These are phyloP conservation scores for Sebastes vulpes DNA, from an alignment of 2,797 vertebrate genomes.

Conservation along the genomic window DNA sequence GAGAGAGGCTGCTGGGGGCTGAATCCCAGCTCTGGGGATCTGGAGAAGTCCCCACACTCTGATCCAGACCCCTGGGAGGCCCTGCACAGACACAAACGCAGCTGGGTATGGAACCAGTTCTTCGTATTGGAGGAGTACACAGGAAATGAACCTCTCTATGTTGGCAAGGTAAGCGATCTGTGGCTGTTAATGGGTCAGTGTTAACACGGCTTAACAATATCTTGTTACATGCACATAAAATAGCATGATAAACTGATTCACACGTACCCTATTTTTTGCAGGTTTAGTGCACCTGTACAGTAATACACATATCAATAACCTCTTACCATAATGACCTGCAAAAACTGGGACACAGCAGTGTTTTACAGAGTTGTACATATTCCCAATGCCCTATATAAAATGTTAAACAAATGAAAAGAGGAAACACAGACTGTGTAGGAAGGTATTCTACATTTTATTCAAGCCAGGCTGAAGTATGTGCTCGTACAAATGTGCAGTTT, in stretches of 20 bases:
- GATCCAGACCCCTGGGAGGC: slow-evolving; percentile 82
- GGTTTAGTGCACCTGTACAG: slow-evolving; percentile 27
- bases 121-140: slow-evolving; percentile 98
- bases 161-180: slow-evolving; percentile 93
- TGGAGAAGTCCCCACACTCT: slow-evolving; percentile 60
- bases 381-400: slow-evolving; percentile 54
- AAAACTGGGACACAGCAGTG: slow-evolving; percentile 63
- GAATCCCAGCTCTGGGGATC: slow-evolving; percentile 71
- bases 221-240: neutral
- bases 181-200: slow-evolving; percentile 22
- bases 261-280: slow-evolving; percentile 11
- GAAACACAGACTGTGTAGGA: slow-evolving; percentile 29
- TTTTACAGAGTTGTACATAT: slow-evolving; percentile 44
- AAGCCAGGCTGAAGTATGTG: slow-evolving; percentile 16
- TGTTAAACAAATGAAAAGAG: slow-evolving; percentile 47
- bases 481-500: slow-evolving; percentile 27
- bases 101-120: slow-evolving; percentile 99
- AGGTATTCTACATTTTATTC: slow-evolving; percentile 17
- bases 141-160: slow-evolving; percentile 95
- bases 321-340: slow-evolving; percentile 51
- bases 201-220: neutral
- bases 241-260: slow-evolving; percentile 9
- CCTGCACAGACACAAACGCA: slow-evolving; percentile 90
- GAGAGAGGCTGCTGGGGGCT: slow-evolving; percentile 85
- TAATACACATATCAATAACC: slow-evolving; percentile 63